Base-by-base conservation (phyloP, 1,140 invertebrate genomes). In the Polyergus mexicanus region DNA sequence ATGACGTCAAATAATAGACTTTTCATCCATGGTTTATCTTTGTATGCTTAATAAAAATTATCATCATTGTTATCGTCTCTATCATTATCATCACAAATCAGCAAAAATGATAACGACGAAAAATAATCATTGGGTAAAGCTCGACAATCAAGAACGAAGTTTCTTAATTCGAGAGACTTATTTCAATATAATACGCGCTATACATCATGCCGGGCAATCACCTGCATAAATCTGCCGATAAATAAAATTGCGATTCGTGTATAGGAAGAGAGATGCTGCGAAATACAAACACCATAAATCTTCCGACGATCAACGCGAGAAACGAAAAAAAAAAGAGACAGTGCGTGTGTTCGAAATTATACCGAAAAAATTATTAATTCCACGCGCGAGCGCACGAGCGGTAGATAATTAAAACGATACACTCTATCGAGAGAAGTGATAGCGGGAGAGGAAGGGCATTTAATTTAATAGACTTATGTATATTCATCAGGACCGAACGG, bases 211-310 rank as follows among this genome's bases (percentile, higher is more conserved):
- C 41, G 19, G 58, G 22, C 38, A 77, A 77, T 77, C 74, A 41
- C 58, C 41, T 19, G 60, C 75, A 54, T 65, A 78, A 78, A 78
- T 78, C 41, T 54, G 60, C 28, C 60, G 6, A 32, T n/a, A 28
- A 38, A 65, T 44, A 47, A 65, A 77, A 65, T 78, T 51, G 28
- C 44, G 13, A 75, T 76, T 16, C 11, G 22, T 54, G 35, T 51
- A 58, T 74, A 74, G 58, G 28, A n/a, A 22, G 28, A 65, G 28
- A 32, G 11, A 13, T 5, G 16, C 44, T 47, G 62, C 28, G 28
- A 78, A 78, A 51, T 78, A 47, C 75, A 78, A 78, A 65, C 75
- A 65, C 13, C 22, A 78, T 78, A 78, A 65, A 78, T 78, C 38
- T n/a, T 78, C 6, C 7, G 41, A 11, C 41, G 19, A 76, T 47